Evolutionary conservation across 2,113 vertebrate genomes (phyloP).

Genomic region (Eretmochelys imbricata): DNA sequence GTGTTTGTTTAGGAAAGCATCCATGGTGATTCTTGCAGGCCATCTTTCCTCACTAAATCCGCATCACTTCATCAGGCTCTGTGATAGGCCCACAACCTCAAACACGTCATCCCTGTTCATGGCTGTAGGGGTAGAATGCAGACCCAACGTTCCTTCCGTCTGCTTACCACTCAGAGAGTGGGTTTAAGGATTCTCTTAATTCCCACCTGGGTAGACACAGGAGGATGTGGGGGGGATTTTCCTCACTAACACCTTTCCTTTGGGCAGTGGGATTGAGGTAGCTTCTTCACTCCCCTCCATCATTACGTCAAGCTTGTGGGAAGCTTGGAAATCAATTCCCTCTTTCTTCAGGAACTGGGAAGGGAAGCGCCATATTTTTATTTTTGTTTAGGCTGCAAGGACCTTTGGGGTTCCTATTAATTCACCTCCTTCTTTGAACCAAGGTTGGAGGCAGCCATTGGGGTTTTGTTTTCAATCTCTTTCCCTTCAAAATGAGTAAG

Average conservation of each 20-base stretch:
- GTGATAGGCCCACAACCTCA: background rate
- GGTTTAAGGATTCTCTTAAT: background rate
- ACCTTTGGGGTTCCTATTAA: background rate
- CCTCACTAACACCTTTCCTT: background rate
- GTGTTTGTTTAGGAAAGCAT: too few relatives aligned
- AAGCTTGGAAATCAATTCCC: background rate
- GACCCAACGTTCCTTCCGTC: background rate
- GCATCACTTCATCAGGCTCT: background rate
- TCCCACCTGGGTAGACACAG: background rate
- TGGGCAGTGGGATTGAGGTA: background rate
- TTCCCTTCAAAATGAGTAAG: too few relatives aligned
- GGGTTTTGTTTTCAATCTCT: background rate
- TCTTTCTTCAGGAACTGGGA: background rate
- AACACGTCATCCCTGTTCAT: background rate
- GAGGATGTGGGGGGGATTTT: background rate
- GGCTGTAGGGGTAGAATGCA: background rate
- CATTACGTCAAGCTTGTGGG: background rate
- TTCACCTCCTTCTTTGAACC: background rate
- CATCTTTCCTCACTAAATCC: background rate
- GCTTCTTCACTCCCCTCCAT: background rate
- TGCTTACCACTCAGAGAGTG: background rate
- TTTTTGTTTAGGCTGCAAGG: background rate
- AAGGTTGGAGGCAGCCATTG: background rate
- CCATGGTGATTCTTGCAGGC: background rate
- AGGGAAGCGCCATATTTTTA: background rate